Conservation (phyloP, 2,888 invertebrate species). For the Zaprionus lineosus region DNA sequence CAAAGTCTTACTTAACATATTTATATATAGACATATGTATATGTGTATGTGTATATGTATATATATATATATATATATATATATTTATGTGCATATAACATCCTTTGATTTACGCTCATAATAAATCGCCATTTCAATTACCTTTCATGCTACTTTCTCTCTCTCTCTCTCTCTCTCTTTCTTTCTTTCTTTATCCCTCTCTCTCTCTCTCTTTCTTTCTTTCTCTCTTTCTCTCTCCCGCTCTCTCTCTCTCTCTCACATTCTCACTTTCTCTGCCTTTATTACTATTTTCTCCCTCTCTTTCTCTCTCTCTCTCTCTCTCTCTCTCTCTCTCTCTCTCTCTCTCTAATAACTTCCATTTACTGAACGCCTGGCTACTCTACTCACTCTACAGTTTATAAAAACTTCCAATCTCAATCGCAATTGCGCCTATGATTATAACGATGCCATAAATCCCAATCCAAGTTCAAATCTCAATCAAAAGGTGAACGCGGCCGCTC, state of each 20-base stretch:
- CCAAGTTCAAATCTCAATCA: conserved; percentile 67
- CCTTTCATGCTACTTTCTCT: too few species aligned
- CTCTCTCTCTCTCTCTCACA: background rate
- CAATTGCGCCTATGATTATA: conserved; percentile 78
- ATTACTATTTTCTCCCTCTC: background rate
- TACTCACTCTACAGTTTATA: conserved; percentile 70
- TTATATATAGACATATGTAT: background rate
- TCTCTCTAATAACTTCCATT: conserved; percentile 49
- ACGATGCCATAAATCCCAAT: conserved; percentile 67
- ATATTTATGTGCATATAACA: too few species aligned
- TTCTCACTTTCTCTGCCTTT: background rate
- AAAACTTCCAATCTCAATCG: conserved; percentile 80
- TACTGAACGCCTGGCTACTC: conserved; percentile 35
- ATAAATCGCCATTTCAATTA: too few species aligned
- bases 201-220: background rate
- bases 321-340: conserved; percentile 38
- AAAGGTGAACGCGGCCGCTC: conserved; percentile 64
- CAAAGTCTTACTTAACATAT: background rate
- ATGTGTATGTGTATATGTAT: background rate
- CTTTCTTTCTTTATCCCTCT: too few species aligned
- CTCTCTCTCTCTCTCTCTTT: too few species aligned
- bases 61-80: background rate
- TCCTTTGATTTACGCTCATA: too few species aligned
- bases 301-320: conserved; percentile 23
- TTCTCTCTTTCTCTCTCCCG: conserved; percentile 1